These are phyloP conservation scores for Empidonax alnorum DNA, from an alignment of 2,113 vertebrate species.

Conservation along the genomic window DNA sequence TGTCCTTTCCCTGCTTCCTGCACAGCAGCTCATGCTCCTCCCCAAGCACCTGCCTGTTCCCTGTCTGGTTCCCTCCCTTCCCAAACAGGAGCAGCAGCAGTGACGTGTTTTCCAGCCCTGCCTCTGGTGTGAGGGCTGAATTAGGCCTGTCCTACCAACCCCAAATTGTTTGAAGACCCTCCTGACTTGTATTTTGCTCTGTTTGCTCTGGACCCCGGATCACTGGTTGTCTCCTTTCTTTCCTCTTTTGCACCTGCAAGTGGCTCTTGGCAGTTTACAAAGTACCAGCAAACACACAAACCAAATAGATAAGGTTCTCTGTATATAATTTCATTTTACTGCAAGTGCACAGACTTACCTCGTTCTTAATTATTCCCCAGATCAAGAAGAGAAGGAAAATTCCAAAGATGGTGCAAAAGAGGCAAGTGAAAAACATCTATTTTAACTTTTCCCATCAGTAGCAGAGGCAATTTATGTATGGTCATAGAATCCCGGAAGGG, in stretches of 20 bases:
- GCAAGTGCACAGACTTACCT: conserved; percentile 1
- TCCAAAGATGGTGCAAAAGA: conserved; percentile 66
- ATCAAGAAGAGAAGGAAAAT: conserved; percentile 74
- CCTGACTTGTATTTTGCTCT: background rate
- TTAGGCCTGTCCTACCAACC: background rate
- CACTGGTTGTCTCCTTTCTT: background rate
- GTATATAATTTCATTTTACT: background rate
- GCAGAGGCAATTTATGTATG: background rate
- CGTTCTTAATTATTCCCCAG: conserved; percentile 71
- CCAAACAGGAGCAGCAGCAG: background rate
- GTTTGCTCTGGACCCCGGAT: background rate
- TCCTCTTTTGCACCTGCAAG: conserved; percentile 39
- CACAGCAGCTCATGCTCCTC: background rate
- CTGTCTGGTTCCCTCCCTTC: background rate
- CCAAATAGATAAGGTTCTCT: background rate
- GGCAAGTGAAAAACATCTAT: conserved; percentile 70
- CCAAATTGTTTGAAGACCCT: background rate
- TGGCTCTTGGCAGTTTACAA: background rate
- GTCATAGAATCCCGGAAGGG: background rate
- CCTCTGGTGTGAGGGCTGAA: background rate
- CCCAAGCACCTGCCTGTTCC: background rate
- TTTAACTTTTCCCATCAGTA: conserved; percentile 29
- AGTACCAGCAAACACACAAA: background rate
- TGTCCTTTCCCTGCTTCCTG: background rate
- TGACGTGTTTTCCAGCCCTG: background rate